phyloP scores from a whole-genome alignment of 2,797 vertebrate species.

The Danio aesculapii region DNA sequence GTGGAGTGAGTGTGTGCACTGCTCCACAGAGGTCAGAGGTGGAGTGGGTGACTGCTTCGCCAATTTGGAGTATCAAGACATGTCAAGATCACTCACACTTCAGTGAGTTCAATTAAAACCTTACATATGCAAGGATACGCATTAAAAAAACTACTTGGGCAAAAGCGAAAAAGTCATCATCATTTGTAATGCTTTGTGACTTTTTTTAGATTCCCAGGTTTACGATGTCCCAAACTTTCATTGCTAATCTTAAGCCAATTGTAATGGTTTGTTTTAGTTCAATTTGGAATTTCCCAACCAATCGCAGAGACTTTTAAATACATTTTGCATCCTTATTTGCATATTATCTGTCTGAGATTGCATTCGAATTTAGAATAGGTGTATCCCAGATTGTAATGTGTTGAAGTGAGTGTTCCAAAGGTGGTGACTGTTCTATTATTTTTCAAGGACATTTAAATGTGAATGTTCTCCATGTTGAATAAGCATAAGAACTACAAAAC shows the following conservation, averaged over 20 bases:
- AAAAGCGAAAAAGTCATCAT: neutral
- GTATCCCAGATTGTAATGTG: no score
- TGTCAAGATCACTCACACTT: neutral
- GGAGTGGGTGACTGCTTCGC: constrained; percentile 5
- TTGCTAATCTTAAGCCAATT: no score
- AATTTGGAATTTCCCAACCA: no score
- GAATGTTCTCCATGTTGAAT: no score
- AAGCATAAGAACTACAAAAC: no score
- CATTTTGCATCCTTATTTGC: neutral
- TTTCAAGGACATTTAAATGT: no score
- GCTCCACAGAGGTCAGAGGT: constrained; percentile 19
- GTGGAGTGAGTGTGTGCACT: constrained; percentile 45
- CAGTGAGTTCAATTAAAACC: neutral
- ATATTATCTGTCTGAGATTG: neutral
- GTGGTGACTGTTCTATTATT: no score
- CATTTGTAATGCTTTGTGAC: neutral
- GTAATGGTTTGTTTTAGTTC: no score
- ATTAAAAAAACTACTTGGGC: neutral
- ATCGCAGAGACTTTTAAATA: neutral
- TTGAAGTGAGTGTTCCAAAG: no score
- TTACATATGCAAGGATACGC: neutral
- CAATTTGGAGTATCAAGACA: neutral
- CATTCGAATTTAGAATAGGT: no score
- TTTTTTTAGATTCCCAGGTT: no score
- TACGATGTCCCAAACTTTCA: no score